Base-by-base conservation (phyloP, 2,888 invertebrate species). In the Catocala nupta region DNA sequence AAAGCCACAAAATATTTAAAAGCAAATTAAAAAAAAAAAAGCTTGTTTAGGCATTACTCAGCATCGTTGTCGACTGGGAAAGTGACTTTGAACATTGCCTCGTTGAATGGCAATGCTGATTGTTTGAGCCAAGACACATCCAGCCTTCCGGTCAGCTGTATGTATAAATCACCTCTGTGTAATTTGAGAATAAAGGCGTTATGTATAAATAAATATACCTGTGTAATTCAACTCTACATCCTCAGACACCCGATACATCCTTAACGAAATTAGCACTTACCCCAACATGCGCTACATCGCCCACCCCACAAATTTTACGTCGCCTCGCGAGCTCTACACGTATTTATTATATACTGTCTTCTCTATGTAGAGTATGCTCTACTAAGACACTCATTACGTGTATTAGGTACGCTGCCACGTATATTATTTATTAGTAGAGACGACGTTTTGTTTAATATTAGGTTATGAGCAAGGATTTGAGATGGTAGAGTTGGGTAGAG, bases 301-400 rank as follows among this genome's bases (percentile, higher is more conserved):
- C 77, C 84, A 87, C 87, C 89, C 89, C 88, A 83, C 83, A 85
- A 90, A 89, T 91, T 91, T 91, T 91, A 90, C 89, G 87, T 88
- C 87, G 78, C 80, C 84, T 85, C 82, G 78, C 84, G 84, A 83
- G 82, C 81, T 83, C 78, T 79, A 80, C 81, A 85, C 82, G 83
- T 85, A 89, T 86, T 86, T 88, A 88, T 87, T 85, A 82, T 84
- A 75, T 84, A 81, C 80, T 71, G 62, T 73, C 72, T 73, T 70
- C 70, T 80, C 65, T 74, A 72, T 81, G 75, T 63, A 63, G 49
- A 58, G 55, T 71, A 69, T 81, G 68, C 65, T 70, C 67, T 12
- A 70, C 71, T 75, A 73, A 77, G 76, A 77, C 73, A 64, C 59
- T 73, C 71, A 77, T 79, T 79, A 79, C 63, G 61, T 66, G 70